Percentiles rank a stretch among this genome's conserved stretches.
Evolutionary conservation across 2,888 invertebrate genomes (phyloP).

Genomic region (Orthonevra nobilis): DNA sequence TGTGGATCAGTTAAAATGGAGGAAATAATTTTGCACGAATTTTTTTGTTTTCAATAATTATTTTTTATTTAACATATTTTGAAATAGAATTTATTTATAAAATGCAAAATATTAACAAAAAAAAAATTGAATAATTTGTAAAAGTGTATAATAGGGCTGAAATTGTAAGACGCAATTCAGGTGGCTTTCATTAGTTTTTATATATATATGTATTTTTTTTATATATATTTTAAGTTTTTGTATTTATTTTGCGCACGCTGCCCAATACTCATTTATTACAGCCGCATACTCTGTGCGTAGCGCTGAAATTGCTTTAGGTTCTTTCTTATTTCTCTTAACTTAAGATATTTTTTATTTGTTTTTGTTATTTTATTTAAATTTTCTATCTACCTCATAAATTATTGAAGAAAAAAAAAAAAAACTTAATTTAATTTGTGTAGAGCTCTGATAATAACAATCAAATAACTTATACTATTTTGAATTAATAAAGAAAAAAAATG

Average conservation of each 20-base stretch:
- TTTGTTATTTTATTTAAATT: slow-evolving; percentile 39
- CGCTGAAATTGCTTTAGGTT: slow-evolving; percentile 65
- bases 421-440: slow-evolving; percentile 72
- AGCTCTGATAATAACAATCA: slow-evolving; percentile 45
- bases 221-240: slow-evolving; percentile 9
- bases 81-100: slow-evolving; percentile 70
- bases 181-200: slow-evolving; percentile 64
- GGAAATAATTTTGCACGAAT: not conserved
- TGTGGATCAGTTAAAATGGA: too few relatives aligned
- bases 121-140: slow-evolving; percentile 68
- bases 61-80: slow-evolving; percentile 70
- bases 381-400: slow-evolving; percentile 65
- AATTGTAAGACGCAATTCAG: slow-evolving; percentile 71
- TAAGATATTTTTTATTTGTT: slow-evolving; percentile 66
- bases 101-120: slow-evolving; percentile 70
- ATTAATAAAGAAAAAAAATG: slow-evolving; percentile 54
- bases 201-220: slow-evolving; percentile 34
- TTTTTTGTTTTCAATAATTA: slow-evolving; percentile 58
- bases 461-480: slow-evolving; percentile 45
- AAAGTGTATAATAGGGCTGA: slow-evolving; percentile 71
- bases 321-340: slow-evolving; percentile 49
- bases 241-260: slow-evolving; percentile 59
- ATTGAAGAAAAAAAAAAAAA: too few relatives aligned
- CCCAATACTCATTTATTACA: slow-evolving; percentile 18
- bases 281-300: slow-evolving; percentile 46